Evolutionary conservation across 1,140 invertebrate species (phyloP), one percentile per base, ranked within the genome.

Genomic region (Drosophila orosa): DNA sequence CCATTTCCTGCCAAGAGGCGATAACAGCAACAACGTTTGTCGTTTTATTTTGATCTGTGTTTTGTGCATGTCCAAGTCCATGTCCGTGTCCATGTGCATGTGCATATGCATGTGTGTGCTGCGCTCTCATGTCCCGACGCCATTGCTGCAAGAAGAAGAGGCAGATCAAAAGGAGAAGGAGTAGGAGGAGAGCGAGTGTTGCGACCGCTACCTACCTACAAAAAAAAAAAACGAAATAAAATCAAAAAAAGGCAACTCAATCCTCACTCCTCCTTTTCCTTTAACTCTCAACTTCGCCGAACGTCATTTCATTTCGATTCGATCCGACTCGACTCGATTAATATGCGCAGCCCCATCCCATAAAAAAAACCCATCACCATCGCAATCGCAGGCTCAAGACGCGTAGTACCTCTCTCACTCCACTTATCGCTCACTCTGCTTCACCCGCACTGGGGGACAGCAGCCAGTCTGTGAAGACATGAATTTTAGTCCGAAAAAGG

Each of bases 1-100:
- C 80, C 83, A 86, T 86, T 86, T 86, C 83, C 83, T 86, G 83
- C 84, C 83, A 86, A 86, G 50, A 54, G 84, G 83, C 83, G 84
- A 86, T 86, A 85, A 85, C 81, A 85, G 85, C 81, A 87, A 79
- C 79, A 62, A 56, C 77, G 68, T 67, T 54, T 42, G 66, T 63
- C 54, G 48, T 68, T 68, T 68, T 68, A 68, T 68, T 68, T 68
- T 68, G 65, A 68, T 68, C 65, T 68, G 65, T 68, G 59, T 68
- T 50, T 66, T 66, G 35, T 50, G 15, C 54, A 56, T 56, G 54
- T 56, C 54, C 68, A 56, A 54, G 31, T 35, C 50, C 31, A 24
- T 54, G 31, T 52, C 29, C 48, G 44, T 79, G 8, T 29, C 7
- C 39, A 17, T 40, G 19, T 56, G 25, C 31, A n/a, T 68, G 55